Evolutionary conservation across 2,113 vertebrate genomes (phyloP).

Genomic region (Elephas maximus): DNA sequence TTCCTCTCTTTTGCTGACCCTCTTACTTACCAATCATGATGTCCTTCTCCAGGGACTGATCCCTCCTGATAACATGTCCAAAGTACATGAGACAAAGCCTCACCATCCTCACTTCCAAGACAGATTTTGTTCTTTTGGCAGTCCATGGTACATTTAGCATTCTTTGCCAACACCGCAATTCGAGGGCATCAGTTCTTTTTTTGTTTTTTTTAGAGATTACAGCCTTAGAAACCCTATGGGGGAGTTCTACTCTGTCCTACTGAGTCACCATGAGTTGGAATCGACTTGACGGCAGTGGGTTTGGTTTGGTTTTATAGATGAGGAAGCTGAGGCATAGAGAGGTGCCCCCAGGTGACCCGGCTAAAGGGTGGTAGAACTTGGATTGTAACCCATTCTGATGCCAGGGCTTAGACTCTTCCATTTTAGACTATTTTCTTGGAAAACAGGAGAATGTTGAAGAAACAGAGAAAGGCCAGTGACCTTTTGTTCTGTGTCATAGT

Average conservation of each 20-base stretch:
- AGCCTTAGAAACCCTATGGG: neutral
- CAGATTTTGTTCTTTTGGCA: no score
- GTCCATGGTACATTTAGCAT: no score
- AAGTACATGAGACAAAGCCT: no score
- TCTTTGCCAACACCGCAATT: no score
- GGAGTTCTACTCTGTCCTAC: neutral
- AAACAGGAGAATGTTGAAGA: neutral
- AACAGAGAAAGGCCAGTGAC: neutral
- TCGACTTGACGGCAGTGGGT: neutral
- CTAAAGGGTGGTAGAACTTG: neutral
- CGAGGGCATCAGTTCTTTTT: no score
- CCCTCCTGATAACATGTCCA: no score
- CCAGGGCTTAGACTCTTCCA: neutral
- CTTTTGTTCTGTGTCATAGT: neutral
- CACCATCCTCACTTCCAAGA: no score
- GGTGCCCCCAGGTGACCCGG: accelerated
- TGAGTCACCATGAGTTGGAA: neutral
- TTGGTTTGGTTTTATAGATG: neutral
- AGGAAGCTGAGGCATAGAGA: neutral
- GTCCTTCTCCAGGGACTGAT: no score
- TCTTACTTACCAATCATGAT: no score
- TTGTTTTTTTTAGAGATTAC: no score
- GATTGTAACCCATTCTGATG: neutral
- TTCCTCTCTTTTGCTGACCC: no score
- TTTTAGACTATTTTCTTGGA: neutral